Conservation (phyloP, 2,888 invertebrate species). For the Ophioninae sp. region DNA sequence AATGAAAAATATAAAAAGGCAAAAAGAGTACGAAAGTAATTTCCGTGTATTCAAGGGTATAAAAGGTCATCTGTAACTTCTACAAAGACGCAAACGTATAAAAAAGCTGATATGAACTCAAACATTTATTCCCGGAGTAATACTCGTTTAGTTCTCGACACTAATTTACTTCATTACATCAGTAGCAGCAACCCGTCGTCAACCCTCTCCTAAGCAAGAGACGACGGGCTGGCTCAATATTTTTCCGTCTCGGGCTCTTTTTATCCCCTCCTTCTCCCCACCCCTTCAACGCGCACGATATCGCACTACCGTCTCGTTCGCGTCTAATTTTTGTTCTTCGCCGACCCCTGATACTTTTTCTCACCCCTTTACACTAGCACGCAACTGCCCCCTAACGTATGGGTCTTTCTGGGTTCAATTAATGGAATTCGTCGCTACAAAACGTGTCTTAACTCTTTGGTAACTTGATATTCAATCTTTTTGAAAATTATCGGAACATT, state of each 20-base stretch:
- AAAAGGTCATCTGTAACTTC: not conserved
- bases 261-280: constrained; percentile 6
- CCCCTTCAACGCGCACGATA: constrained; percentile 30
- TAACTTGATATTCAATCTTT: not conserved
- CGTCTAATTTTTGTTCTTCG: constrained; percentile 74
- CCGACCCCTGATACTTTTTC: constrained; percentile 72
- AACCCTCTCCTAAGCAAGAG: constrained; percentile 47
- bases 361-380: constrained; percentile 70
- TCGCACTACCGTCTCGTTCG: constrained; percentile 55
- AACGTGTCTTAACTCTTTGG: not conserved
- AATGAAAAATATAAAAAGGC: not conserved
- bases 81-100: constrained; percentile 2
- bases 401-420: not conserved
- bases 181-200: constrained; percentile 56
- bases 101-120: constrained; percentile 54
- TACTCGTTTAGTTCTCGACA: constrained; percentile 61
- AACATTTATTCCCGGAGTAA: constrained; percentile 60
- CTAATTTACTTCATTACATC: constrained; percentile 62
- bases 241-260: constrained; percentile 55
- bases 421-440: not conserved
- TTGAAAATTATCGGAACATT: not conserved
- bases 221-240: constrained; percentile 51
- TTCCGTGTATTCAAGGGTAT: not conserved
- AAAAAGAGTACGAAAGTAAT: not conserved
- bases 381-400: constrained; percentile 26